Evolutionary conservation across 2,888 invertebrate genomes (phyloP).

Genomic region (Spilarctia lutea): DNA sequence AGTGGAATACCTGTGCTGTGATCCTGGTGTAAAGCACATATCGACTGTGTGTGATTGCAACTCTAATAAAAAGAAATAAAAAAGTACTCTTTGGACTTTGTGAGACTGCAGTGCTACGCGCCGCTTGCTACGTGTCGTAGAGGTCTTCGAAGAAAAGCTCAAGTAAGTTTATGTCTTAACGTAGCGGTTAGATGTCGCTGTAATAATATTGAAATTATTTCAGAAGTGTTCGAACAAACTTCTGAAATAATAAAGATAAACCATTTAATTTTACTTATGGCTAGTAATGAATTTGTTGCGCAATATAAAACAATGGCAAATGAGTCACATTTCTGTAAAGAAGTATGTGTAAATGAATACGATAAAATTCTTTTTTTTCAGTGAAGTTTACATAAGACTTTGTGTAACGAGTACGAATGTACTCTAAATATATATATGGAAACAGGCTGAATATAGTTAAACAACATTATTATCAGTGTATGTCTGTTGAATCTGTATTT

Average conservation of each 20-base stretch:
- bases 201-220: not conserved
- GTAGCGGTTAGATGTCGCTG: constrained; percentile 13
- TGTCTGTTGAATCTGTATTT: not conserved
- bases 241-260: not conserved
- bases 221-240: not conserved
- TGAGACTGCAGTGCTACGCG: constrained; percentile 68
- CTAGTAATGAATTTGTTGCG: not conserved
- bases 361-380: constrained; percentile 7
- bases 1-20: constrained; percentile 71
- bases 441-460: constrained; percentile 1
- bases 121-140: constrained; percentile 71
- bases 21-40: constrained; percentile 51
- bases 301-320: not conserved
- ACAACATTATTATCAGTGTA: constrained; percentile 2
- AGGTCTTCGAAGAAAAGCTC: constrained; percentile 62
- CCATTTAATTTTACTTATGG: not conserved
- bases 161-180: constrained; percentile 64
- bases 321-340: not conserved
- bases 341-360: too few relatives aligned
- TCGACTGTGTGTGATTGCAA: constrained; percentile 57
- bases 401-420: not conserved
- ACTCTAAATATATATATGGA: not conserved
- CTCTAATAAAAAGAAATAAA: not conserved
- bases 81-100: constrained; percentile 56
- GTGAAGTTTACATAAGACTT: constrained; percentile 1